phyloP scores from a whole-genome alignment of 2,797 vertebrate genomes.

The Hydrolagus colliei region DNA sequence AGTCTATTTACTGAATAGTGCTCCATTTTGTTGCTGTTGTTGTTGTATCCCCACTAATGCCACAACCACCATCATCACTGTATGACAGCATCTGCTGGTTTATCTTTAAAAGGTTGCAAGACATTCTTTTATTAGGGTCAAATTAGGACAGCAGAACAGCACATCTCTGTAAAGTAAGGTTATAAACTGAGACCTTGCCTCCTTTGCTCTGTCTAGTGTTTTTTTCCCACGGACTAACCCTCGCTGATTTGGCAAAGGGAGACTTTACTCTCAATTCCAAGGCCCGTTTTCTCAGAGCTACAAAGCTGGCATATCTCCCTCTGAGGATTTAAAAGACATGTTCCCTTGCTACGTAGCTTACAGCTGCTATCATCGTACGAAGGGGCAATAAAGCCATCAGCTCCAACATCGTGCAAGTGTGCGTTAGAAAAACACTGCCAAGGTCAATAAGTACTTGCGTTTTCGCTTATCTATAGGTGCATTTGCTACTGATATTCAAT shows the following conservation, averaged over 20 bases:
- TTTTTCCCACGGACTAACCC: not conserved
- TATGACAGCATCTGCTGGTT: too few species aligned
- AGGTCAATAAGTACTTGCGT: slow-evolving; percentile 72
- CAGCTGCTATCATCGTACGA: slow-evolving; percentile 66
- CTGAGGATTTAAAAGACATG: slow-evolving; percentile 78
- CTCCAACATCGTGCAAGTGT: slow-evolving; percentile 60
- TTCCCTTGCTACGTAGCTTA: slow-evolving; percentile 71
- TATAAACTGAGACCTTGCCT: too few species aligned
- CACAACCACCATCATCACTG: too few species aligned
- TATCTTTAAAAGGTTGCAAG: not conserved
- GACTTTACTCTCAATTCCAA: slow-evolving; percentile 39
- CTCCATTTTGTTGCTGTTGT: too few species aligned
- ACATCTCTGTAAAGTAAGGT: not conserved
- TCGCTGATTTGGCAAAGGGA: not conserved
- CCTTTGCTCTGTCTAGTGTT: not conserved
- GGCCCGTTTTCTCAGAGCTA: slow-evolving; percentile 68
- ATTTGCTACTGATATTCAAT: slow-evolving; percentile 64
- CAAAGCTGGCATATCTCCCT: slow-evolving; percentile 57
- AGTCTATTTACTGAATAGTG: too few species aligned
- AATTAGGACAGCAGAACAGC: not conserved
- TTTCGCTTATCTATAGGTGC: slow-evolving; percentile 67
- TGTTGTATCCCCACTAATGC: too few species aligned
- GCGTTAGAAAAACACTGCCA: slow-evolving; percentile 53
- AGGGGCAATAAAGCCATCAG: slow-evolving; percentile 74
- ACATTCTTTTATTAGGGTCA: not conserved